These are phyloP conservation scores for Lasioglossum baleicum DNA, from an alignment of 1,140 invertebrate species.

Conservation along the genomic window DNA sequence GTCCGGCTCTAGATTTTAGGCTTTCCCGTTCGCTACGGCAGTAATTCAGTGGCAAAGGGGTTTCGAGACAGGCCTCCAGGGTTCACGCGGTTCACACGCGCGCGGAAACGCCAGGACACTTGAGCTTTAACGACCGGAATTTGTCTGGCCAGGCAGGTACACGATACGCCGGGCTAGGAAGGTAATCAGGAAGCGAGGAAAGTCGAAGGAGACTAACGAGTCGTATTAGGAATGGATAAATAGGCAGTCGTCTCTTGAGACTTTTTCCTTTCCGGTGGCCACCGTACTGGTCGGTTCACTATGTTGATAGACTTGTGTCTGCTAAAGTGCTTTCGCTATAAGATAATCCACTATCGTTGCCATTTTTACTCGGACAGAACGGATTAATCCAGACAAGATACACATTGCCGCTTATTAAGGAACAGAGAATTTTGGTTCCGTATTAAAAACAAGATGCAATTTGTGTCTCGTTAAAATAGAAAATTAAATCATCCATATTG, in stretches of 20 bases:
- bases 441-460: too few relatives aligned
- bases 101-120: slow-evolving; percentile 33
- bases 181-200: slow-evolving; percentile 55
- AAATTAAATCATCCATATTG: too few relatives aligned
- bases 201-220: slow-evolving; percentile 54
- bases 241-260: slow-evolving; percentile 31
- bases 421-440: too few relatives aligned
- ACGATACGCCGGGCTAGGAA: slow-evolving; percentile 33
- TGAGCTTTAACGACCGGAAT: slow-evolving; percentile 49
- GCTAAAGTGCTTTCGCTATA: too few relatives aligned
- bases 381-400: too few relatives aligned
- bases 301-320: too few relatives aligned
- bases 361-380: too few relatives aligned
- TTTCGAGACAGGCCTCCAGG: background rate
- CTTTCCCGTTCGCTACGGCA: background rate
- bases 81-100: slow-evolving; percentile 12
- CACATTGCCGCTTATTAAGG: too few relatives aligned
- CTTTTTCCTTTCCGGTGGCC: slow-evolving; percentile 19
- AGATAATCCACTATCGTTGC: too few relatives aligned
- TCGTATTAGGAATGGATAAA: slow-evolving; percentile 45
- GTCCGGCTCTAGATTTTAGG: background rate
- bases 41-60: background rate
- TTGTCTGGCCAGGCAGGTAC: slow-evolving; percentile 44
- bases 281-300: background rate
- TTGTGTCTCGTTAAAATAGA: too few relatives aligned